A percentile compares a stretch with the other conserved stretches of the same genome.
These are phyloP conservation scores for Desmodus rotundus DNA, from an alignment of 2,113 vertebrate genomes.

Conservation along the genomic window DNA sequence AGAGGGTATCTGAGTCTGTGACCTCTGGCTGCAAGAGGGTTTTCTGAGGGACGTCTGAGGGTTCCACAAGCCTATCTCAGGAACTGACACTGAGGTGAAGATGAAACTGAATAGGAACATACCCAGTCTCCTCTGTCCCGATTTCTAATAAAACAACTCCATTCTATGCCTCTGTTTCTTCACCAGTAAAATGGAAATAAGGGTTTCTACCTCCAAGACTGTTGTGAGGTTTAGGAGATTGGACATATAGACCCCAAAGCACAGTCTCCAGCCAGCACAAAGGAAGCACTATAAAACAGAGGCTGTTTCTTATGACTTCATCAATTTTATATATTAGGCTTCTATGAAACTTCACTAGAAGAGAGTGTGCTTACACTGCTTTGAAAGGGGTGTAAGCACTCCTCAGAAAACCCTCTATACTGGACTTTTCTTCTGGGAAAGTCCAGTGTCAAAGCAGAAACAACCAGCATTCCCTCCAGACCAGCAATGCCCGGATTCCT, in stretches of 20 bases:
- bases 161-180: background rate
- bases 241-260: background rate
- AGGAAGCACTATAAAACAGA: background rate
- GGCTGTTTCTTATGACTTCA: background rate
- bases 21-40: background rate
- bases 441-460: background rate
- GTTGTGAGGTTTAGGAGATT: background rate
- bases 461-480: background rate
- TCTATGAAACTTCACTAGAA: background rate
- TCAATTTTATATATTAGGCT: background rate
- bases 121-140: background rate
- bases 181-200: background rate
- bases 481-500: background rate
- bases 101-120: background rate
- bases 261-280: background rate
- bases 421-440: background rate
- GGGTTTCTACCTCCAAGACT: background rate
- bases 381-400: no score
- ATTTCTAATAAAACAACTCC: background rate
- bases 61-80: background rate
- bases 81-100: background rate
- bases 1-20: background rate
- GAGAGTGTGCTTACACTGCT: background rate
- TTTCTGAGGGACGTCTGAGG: background rate
- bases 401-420: no score